Evolutionary conservation across 2,888 invertebrate species (phyloP), one percentile per base, ranked within the genome.

Genomic region (Meteorus colon): DNA sequence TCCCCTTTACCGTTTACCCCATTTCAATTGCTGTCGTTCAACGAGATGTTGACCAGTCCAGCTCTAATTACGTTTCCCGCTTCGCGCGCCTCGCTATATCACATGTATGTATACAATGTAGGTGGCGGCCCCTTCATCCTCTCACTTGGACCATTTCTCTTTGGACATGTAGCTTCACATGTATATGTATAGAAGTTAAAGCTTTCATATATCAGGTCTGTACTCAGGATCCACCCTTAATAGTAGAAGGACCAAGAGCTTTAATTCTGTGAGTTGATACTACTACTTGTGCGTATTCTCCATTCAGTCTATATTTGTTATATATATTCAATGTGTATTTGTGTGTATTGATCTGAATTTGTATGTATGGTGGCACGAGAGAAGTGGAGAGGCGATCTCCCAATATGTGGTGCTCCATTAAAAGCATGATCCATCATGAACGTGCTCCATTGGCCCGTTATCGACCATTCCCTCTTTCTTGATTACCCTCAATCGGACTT

Each of bases 41-140:
- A 55, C 55, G 55, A 55, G 77, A 76, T 81, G 76, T 79, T 78
- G 81, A 81, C 81, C 83, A 80, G 81, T 82, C 81, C 73, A 75
- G 79, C 79, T 83, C 84, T 84, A 84, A 84, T 84, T 84, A 82
- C 83, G 79, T 83, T 85, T 82, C 79, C 80, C 81, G 77, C 79
- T 77, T 78, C 51, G 55, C 63, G 73, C 72, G 62, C 68, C 37
- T 60, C 68, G 73, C 41, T 45, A 27, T 45, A 55, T 55, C 55
- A 19, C 19, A 19, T 19, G n/a, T 55, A 19, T 55, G 19, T 48
- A 48, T 48, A 48, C 8, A 55, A 5, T 19, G 55, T 19, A 19
- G n/a, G 55, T 48, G 31, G 45, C 37, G 31, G 45, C 37, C 71
- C 81, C 79, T 78, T 74, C 77, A 76, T 80, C 74, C 79, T 81